Conservation (phyloP, 2,113 vertebrate genomes). For the Nettapus auritus region DNA sequence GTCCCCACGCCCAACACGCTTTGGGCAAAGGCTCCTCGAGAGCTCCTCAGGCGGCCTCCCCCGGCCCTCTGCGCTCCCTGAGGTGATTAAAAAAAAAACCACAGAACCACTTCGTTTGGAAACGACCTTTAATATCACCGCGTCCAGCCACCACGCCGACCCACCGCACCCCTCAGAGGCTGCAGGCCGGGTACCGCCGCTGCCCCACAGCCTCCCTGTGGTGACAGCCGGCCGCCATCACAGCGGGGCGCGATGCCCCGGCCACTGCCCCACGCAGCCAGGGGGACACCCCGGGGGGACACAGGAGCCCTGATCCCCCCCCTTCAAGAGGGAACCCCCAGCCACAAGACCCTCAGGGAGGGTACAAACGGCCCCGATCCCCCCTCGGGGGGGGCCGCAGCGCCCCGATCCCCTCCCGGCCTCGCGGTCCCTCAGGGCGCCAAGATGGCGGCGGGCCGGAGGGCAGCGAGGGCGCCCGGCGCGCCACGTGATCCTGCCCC, state of each 20-base stretch:
- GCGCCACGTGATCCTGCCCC: not conserved
- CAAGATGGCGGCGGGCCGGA: not conserved
- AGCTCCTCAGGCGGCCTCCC: not conserved
- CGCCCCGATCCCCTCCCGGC: too few relatives aligned
- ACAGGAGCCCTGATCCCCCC: not conserved
- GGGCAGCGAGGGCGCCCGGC: rapidly evolving
- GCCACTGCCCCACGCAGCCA: rapidly evolving
- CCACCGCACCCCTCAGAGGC: not conserved
- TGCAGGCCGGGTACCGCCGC: rapidly evolving
- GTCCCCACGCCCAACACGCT: rapidly evolving
- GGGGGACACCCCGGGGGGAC: rapidly evolving
- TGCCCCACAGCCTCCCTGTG: not conserved
- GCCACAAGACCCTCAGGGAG: too few relatives aligned
- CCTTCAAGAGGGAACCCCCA: too few relatives aligned
- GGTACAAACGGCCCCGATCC: too few relatives aligned
- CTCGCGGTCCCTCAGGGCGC: too few relatives aligned
- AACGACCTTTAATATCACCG: too few relatives aligned
- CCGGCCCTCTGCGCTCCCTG: not conserved
- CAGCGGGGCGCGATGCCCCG: rapidly evolving
- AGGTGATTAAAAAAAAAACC: too few relatives aligned
- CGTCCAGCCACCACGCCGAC: too few relatives aligned
- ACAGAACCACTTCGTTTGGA: too few relatives aligned
- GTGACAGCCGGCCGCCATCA: not conserved
- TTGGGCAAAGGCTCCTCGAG: rapidly evolving
- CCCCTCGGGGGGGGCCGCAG: too few relatives aligned